Conservation (phyloP, 64 coral and sea anemone species). For the Orbicella faveolata region DNA sequence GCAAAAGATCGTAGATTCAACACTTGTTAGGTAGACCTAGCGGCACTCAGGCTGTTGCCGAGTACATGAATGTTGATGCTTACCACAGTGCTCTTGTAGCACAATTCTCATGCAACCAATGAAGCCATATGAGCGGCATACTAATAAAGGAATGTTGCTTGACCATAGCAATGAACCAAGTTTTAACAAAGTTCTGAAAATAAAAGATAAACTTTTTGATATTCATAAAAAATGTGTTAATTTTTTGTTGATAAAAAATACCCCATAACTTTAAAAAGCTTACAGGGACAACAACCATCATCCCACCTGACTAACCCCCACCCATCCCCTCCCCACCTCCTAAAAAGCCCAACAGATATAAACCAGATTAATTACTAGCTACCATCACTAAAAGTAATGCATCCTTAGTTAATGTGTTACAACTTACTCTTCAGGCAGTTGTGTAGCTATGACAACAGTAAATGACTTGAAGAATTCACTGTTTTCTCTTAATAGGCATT, state of each 20-base stretch:
- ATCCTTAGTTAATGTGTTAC: neutral
- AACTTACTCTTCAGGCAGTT: slow-evolving; percentile 83
- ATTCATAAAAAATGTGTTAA: neutral
- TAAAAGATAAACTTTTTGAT: neutral
- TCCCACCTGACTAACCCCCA: too few relatives aligned
- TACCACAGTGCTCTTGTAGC: slow-evolving; percentile 90
- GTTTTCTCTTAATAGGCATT: slow-evolving; percentile 72
- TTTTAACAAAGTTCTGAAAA: slow-evolving; percentile 78
- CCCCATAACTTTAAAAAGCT: too few relatives aligned
- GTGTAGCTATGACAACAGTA: slow-evolving; percentile 92
- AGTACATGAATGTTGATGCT: neutral
- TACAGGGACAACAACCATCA: too few relatives aligned
- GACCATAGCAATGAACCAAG: slow-evolving; percentile 79
- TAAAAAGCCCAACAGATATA: too few relatives aligned
- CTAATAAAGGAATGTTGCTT: slow-evolving; percentile 76
- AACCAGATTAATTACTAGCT: too few relatives aligned
- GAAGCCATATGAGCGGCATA: slow-evolving; percentile 91
- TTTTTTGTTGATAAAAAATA: neutral
- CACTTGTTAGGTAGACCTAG: too few relatives aligned
- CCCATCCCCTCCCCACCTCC: too few relatives aligned
- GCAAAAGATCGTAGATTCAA: too few relatives aligned
- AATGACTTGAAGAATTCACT: slow-evolving; percentile 90
- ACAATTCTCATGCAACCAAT: slow-evolving; percentile 97
- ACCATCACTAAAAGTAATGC: neutral
- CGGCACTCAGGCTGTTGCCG: too few relatives aligned